Conservation (phyloP, 2,797 vertebrate genomes). For the Tokudaia tokunoshimensis region DNA sequence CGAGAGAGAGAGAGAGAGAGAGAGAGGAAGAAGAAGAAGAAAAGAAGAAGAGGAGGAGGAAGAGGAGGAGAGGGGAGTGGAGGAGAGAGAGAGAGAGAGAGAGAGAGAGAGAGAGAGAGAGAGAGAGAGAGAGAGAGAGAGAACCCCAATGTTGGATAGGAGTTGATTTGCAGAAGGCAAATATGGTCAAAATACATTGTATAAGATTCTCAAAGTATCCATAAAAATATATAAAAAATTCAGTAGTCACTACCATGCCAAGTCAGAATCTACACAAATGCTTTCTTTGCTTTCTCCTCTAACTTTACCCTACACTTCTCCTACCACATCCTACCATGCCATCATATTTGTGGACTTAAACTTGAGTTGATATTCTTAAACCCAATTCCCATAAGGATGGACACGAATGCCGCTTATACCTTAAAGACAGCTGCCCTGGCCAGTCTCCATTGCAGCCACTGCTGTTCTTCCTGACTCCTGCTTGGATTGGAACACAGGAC, state of each 20-base stretch:
- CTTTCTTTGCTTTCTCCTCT: background rate
- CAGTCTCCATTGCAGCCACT: too few species aligned
- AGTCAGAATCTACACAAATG: background rate
- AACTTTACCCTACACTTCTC: background rate
- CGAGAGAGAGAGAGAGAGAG: fast-evolving
- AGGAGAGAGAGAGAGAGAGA: background rate
- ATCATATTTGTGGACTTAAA: background rate
- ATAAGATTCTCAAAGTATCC: background rate
- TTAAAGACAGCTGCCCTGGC: too few species aligned
- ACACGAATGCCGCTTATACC: background rate
- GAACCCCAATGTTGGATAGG: background rate
- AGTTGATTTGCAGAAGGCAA: background rate
- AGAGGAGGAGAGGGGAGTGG: background rate
- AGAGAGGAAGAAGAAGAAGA: fast-evolving
- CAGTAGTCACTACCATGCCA: background rate
- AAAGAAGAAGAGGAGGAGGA: too few species aligned
- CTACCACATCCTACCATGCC: background rate
- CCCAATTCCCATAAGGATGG: background rate
- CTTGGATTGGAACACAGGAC: background rate
- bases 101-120: background rate
- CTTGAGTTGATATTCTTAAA: background rate
- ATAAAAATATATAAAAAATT: background rate
- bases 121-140: background rate
- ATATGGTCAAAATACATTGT: background rate
- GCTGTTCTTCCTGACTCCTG: background rate